Evolutionary conservation across 2,113 vertebrate species (phyloP).

Genomic region (Anhinga anhinga): DNA sequence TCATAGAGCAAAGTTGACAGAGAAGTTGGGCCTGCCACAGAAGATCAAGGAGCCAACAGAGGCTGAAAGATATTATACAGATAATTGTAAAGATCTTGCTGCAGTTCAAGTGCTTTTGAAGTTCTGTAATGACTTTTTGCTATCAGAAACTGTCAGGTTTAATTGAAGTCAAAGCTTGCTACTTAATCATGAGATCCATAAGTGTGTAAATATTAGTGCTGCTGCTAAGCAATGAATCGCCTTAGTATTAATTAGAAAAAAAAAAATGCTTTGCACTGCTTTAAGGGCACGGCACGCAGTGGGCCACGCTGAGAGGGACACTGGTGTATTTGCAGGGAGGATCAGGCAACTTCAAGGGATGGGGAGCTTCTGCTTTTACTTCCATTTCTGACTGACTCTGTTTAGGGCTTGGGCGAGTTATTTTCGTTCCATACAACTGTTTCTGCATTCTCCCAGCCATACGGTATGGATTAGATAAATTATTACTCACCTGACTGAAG

Average conservation of each 20-base stretch:
- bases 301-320: background rate
- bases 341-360: background rate
- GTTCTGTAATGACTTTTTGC: constrained; percentile 34
- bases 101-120: constrained; percentile 37
- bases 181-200: constrained; percentile 12
- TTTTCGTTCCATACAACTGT: background rate
- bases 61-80: constrained; percentile 29
- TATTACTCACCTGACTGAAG: background rate
- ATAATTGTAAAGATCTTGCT: constrained; percentile 45
- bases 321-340: background rate
- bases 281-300: background rate
- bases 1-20: background rate
- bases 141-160: constrained; percentile 45
- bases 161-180: constrained; percentile 51
- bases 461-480: background rate
- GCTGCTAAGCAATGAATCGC: constrained; percentile 2
- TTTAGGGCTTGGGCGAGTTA: fast-evolving
- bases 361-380: background rate
- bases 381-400: background rate
- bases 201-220: constrained; percentile 35
- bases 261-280: background rate
- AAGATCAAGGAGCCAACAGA: constrained; percentile 33
- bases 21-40: background rate
- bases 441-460: background rate
- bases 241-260: background rate